phyloP scores from a whole-genome alignment of 1,140 invertebrate species.

The Halictus rubicundus region DNA sequence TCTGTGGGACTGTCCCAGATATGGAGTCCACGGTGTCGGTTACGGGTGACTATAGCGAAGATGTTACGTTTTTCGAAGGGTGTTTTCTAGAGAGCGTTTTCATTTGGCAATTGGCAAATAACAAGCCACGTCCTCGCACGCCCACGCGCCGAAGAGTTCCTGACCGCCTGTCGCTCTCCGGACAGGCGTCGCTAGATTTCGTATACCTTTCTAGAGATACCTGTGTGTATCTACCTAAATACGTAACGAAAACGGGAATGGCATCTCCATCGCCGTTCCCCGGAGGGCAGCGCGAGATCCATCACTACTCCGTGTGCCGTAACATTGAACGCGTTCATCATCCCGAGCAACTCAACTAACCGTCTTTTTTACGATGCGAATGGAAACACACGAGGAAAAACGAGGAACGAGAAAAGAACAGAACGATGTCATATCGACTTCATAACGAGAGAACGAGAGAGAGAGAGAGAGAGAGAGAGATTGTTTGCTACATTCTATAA shows the following conservation, averaged over 20 bases:
- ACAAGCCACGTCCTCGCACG: constrained; percentile 68
- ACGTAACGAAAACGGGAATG: constrained; percentile 46
- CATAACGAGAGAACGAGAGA: not conserved
- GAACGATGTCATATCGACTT: constrained; percentile 34
- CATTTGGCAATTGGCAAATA: not conserved
- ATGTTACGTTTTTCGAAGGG: too few species aligned
- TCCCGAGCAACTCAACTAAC: constrained; percentile 12
- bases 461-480: too few species aligned
- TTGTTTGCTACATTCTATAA: constrained; percentile 15
- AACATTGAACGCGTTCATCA: constrained; percentile 24
- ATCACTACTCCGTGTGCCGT: constrained; percentile 8
- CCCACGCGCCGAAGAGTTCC: constrained; percentile 72
- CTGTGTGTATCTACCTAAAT: constrained; percentile 56
- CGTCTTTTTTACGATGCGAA: constrained; percentile 39
- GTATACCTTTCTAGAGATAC: constrained; percentile 50
- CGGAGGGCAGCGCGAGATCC: constrained; percentile 24
- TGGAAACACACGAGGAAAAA: not conserved
- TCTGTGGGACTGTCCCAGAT: too few species aligned
- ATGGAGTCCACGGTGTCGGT: too few species aligned
- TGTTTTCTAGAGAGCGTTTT: not conserved
- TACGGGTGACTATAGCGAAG: too few species aligned
- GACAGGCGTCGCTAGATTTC: constrained; percentile 67
- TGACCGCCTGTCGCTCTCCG: constrained; percentile 65
- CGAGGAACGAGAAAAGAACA: not conserved
- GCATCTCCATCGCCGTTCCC: constrained; percentile 44